Evolutionary conservation across 2,113 vertebrate genomes (phyloP).

Genomic region (Zosterops borbonicus): DNA sequence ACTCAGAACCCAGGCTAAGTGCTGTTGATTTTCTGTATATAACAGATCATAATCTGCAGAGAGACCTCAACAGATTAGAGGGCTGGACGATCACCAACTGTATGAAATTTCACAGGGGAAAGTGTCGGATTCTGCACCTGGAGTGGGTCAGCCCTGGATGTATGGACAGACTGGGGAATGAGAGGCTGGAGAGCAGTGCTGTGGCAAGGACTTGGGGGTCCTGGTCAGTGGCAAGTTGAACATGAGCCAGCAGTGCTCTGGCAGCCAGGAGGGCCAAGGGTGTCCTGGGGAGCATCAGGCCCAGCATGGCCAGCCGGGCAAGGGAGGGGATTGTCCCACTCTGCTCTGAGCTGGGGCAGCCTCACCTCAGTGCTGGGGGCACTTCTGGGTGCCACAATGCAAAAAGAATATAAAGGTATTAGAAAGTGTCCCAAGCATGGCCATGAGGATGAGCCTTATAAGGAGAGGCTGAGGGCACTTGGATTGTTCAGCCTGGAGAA

Average conservation of each 20-base stretch:
- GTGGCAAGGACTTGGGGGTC: background rate
- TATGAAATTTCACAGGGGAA: background rate
- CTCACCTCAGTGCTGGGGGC: background rate
- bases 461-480: background rate
- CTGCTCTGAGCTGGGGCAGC: background rate
- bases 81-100: background rate
- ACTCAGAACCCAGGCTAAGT: background rate
- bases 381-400: rapidly evolving
- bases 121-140: background rate
- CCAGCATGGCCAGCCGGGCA: rapidly evolving
- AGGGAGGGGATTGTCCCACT: background rate
- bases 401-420: background rate
- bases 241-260: background rate
- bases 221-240: rapidly evolving
- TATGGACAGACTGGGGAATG: background rate
- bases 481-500: background rate
- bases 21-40: background rate
- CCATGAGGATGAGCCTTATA: background rate
- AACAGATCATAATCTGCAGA: background rate
- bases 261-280: rapidly evolving
- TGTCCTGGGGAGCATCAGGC: rapidly evolving
- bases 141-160: background rate
- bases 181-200: background rate
- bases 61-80: background rate
- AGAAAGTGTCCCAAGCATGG: background rate